These are phyloP conservation scores for Lypha dubia DNA, from an alignment of 2,888 invertebrate genomes.

Conservation along the genomic window DNA sequence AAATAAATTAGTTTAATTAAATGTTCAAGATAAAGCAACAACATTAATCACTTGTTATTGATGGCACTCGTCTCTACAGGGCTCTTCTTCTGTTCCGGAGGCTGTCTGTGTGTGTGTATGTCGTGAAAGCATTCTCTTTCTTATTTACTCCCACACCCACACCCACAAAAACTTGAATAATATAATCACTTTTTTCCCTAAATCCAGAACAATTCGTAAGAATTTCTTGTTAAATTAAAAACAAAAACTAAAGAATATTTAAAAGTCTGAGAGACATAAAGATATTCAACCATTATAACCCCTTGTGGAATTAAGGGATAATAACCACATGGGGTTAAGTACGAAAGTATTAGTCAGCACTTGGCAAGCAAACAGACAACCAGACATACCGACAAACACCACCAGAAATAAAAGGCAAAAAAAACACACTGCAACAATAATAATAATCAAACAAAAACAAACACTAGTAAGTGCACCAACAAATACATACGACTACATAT, in stretches of 20 bases:
- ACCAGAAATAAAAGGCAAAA: slow-evolving; percentile 71
- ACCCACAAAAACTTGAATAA: slow-evolving; percentile 34
- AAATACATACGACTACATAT: slow-evolving; percentile 12
- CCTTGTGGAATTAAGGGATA: slow-evolving; percentile 66
- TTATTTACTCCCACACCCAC: slow-evolving; percentile 39
- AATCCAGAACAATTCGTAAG: slow-evolving; percentile 36
- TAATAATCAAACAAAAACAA: slow-evolving; percentile 48
- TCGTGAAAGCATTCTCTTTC: not conserved
- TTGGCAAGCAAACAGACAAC: slow-evolving; percentile 29
- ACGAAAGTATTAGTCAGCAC: slow-evolving; percentile 68
- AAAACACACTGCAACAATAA: slow-evolving; percentile 46
- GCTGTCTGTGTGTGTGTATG: too few species aligned
- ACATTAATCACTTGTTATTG: slow-evolving; percentile 43
- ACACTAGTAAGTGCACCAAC: slow-evolving; percentile 35
- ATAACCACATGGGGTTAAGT: slow-evolving; percentile 69
- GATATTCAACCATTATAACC: slow-evolving; percentile 52
- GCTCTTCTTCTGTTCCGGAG: slow-evolving; percentile 2
- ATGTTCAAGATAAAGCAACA: slow-evolving; percentile 36
- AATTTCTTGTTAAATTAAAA: slow-evolving; percentile 60
- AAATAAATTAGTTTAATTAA: slow-evolving; percentile 58
- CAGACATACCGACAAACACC: slow-evolving; percentile 59
- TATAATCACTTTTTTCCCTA: slow-evolving; percentile 22
- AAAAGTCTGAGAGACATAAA: slow-evolving; percentile 9
- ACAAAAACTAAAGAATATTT: slow-evolving; percentile 38
- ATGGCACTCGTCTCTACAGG: slow-evolving; percentile 21